A percentile compares a stretch with the other conserved stretches of the same genome.
Conservation (phyloP, 2,797 vertebrate genomes). For the Chaenodraco wilsoni region DNA sequence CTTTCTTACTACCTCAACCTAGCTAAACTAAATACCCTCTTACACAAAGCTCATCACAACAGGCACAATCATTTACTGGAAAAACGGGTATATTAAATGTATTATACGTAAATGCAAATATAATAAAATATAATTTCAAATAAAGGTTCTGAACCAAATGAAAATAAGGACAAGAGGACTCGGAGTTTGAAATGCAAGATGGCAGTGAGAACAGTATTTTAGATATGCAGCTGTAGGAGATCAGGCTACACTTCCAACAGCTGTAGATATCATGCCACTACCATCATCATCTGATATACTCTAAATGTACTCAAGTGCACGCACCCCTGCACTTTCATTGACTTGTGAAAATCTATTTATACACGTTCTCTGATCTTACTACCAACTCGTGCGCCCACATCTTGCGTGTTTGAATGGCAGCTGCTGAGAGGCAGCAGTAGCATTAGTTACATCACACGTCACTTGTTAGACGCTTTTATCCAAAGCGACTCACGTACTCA, state of each 20-base stretch:
- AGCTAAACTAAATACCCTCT: not conserved
- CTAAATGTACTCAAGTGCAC: not conserved
- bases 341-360: constrained; percentile 15
- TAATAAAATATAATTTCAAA: not conserved
- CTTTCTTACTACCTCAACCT: not conserved
- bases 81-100: no score
- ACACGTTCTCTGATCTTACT: constrained; percentile 14
- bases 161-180: not conserved
- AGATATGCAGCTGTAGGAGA: not conserved
- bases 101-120: no score
- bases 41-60: not conserved
- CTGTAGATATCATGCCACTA: constrained; percentile 9
- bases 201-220: not conserved
- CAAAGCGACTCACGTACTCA: no score
- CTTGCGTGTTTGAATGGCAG: not conserved
- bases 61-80: not conserved
- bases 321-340: constrained; percentile 2
- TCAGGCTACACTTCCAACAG: not conserved
- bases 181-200: not conserved
- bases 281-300: not conserved
- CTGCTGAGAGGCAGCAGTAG: not conserved
- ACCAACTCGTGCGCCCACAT: not conserved
- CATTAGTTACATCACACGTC: not conserved
- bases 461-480: no score
- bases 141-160: not conserved